phyloP scores from a whole-genome alignment of 2,113 vertebrate genomes.

The Amblyornis subalaris region DNA sequence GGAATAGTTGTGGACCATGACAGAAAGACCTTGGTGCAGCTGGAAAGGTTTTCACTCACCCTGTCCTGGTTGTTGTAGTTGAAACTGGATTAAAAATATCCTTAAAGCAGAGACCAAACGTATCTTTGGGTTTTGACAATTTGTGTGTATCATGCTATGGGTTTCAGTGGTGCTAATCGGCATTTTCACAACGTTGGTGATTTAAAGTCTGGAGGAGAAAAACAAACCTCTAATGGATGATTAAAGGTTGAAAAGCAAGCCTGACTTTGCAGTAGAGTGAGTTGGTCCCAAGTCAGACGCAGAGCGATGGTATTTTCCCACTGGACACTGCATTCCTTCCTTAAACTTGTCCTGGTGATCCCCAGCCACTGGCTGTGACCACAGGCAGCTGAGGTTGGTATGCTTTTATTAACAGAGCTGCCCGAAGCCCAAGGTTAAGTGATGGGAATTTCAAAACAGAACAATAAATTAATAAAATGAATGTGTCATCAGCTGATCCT shows the following conservation, averaged over 20 bases:
- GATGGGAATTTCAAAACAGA: conserved; percentile 17
- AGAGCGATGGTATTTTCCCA: not conserved
- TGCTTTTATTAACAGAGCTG: not conserved
- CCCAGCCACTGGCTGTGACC: not conserved
- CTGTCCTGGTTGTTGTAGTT: not conserved
- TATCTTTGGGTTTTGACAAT: not conserved
- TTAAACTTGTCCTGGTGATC: not conserved
- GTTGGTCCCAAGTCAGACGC: not conserved
- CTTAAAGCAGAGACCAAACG: not conserved
- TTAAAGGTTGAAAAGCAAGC: not conserved
- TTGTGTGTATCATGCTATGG: too few species aligned
- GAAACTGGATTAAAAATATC: not conserved
- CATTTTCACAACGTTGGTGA: not conserved
- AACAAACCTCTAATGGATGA: not conserved
- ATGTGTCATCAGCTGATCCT: conserved; percentile 61
- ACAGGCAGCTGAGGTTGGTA: not conserved
- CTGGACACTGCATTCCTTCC: fast-evolving
- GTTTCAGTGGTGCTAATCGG: not conserved
- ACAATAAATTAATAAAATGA: conserved; percentile 58
- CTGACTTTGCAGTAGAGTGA: not conserved
- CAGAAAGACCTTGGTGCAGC: not conserved
- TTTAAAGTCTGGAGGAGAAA: not conserved
- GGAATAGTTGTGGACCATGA: not conserved
- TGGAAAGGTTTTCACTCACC: not conserved
- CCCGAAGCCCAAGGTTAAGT: conserved; percentile 28